Percentiles rank a stretch among this genome's conserved stretches.
Conservation (phyloP, 2,113 vertebrate species). For the Danionella cerebrum region DNA sequence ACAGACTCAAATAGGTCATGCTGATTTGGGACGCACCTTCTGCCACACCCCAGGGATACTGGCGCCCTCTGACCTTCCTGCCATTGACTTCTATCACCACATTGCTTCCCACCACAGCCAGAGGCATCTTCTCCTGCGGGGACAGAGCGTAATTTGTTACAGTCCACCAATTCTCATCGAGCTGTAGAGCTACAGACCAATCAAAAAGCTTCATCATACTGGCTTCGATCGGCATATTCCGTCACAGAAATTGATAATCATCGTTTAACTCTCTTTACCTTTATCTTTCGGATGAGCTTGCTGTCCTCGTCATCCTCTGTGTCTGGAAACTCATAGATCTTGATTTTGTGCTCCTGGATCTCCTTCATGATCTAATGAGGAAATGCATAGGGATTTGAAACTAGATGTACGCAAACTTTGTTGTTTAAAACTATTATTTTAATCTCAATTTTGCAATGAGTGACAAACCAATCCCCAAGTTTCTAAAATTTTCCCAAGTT, state of each 20-base stretch:
- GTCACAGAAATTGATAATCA: no score
- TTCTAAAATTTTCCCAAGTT: no score
- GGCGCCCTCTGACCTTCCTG: constrained; percentile 71
- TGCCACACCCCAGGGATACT: constrained; percentile 75
- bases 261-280: constrained; percentile 59
- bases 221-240: no score
- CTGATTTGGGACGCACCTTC: constrained; percentile 59
- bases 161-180: neutral
- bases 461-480: no score
- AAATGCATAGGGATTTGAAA: neutral
- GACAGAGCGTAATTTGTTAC: neutral
- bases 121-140: constrained; percentile 66
- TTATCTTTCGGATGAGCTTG: constrained; percentile 69
- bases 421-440: no score
- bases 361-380: constrained; percentile 68
- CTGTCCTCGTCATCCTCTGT: constrained; percentile 68
- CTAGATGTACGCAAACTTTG: no score
- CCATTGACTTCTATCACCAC: constrained; percentile 70
- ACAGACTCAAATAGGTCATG: neutral
- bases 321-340: constrained; percentile 73
- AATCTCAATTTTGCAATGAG: no score
- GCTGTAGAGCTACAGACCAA: neutral
- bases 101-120: constrained; percentile 72
- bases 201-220: no score
- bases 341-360: constrained; percentile 73